Evolutionary conservation across 2,113 vertebrate genomes (phyloP), one percentile per base, ranked within the genome.

Genomic region (Thomomys bottae): DNA sequence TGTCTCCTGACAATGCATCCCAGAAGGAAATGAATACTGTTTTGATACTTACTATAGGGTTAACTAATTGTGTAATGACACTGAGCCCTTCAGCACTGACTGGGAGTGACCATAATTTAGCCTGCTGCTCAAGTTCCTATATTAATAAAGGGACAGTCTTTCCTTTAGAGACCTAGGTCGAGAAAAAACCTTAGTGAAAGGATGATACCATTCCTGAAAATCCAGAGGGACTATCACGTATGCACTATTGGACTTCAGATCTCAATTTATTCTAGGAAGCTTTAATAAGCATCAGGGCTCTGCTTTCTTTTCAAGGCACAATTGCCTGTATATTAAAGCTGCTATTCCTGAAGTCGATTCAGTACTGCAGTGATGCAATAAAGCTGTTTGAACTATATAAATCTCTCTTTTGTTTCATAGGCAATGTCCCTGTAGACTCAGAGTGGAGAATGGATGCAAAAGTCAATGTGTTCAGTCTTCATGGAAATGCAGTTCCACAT

Each of bases 401-500:
- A n/a, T 88, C 89, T 57, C 87, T 87, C 61, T 54, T 70, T 32
- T 34, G n/a, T 79, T 89, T 61, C 49, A 30, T 26, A 84, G 83
- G 15, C 84, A 87, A 11, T 57, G 36, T 5, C 49, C 7, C 49
- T 81, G 30, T 36, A 54, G 59, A 61, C 18, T 11, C 75, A 18
- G 15, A 61, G n/a, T 54, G 2, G 32, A 28, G 9, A 67, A 1
- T 30, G 63, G 14, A 71, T 26, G 68, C 21, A 70, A 79, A 32
- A 40, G 34, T 71, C 38, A 30, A 84, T 14, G 6, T 0, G 12
- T 73, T 68, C 67, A 45, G 32, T 64, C 78, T 71, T n/a, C 61
- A 40, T 5, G 72, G 28, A 83, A 91, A 86, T 57, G 59, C 91
- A 94, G 38, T 45, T 30, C 17, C 32, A 49, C 36, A 7, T 17